phyloP scores from a whole-genome alignment of 1,140 invertebrate genomes.

The Zaprionus davidi region DNA sequence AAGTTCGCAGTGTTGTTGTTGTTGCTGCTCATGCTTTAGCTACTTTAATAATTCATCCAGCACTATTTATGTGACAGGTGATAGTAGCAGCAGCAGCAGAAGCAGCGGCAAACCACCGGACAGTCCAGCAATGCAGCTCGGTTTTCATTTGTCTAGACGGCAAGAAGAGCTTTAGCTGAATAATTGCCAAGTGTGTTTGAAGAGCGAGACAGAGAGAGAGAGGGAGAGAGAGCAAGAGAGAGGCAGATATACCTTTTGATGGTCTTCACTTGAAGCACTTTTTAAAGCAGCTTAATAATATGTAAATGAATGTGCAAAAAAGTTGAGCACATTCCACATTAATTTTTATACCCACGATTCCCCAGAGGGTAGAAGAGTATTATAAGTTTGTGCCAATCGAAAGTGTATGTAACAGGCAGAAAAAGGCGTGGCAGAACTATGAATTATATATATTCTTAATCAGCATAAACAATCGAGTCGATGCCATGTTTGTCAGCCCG shows the following conservation, averaged over 20 bases:
- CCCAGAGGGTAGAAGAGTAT: too few species aligned
- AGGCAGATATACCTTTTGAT: too few species aligned
- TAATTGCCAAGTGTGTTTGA: conserved; percentile 1
- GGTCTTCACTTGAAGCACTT: background rate
- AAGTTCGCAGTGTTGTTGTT: background rate
- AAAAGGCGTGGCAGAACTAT: too few species aligned
- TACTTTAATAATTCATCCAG: conserved; percentile 69
- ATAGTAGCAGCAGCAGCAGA: conserved; percentile 52
- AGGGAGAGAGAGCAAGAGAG: background rate
- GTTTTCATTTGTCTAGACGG: conserved; percentile 12
- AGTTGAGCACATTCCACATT: too few species aligned
- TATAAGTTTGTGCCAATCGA: too few species aligned
- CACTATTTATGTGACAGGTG: conserved; percentile 77
- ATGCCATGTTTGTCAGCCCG: too few species aligned
- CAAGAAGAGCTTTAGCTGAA: background rate
- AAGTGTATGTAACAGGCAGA: too few species aligned
- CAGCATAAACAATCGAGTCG: too few species aligned
- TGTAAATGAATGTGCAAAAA: background rate
- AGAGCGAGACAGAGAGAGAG: background rate
- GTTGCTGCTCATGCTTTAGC: conserved; percentile 35
- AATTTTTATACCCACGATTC: too few species aligned
- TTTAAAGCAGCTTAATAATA: background rate
- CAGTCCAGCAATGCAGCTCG: conserved; percentile 27
- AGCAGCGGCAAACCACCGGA: conserved; percentile 14
- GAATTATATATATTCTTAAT: too few species aligned